Conservation (phyloP, 2,113 vertebrate genomes). For the Rousettus leschenaultii region DNA sequence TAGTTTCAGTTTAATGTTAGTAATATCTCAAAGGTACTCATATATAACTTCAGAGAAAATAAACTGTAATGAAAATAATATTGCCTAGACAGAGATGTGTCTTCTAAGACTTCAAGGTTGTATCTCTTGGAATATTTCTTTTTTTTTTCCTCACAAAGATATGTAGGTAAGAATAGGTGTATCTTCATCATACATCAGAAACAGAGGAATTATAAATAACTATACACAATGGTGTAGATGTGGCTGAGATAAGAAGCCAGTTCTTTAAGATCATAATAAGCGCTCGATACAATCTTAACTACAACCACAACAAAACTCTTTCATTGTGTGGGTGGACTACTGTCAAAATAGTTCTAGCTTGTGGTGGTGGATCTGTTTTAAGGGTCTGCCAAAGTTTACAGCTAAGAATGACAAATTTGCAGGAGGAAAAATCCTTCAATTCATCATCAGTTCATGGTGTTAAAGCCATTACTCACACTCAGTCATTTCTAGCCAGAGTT, state of each 20-base stretch:
- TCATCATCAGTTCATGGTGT: neutral
- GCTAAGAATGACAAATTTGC: conserved; percentile 57
- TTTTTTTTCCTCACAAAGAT: neutral
- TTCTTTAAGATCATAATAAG: neutral
- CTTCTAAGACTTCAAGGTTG: neutral
- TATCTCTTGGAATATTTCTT: neutral
- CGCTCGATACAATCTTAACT: neutral
- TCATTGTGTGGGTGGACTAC: neutral
- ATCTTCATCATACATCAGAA: neutral
- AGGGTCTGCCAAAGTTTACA: conserved; percentile 31
- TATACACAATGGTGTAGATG: neutral
- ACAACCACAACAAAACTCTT: neutral
- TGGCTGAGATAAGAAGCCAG: neutral
- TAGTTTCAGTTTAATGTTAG: neutral
- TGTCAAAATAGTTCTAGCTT: neutral
- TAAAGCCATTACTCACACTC: conserved; percentile 37
- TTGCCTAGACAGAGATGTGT: neutral
- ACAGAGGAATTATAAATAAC: neutral
- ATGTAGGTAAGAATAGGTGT: neutral
- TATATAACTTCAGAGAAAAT: neutral
- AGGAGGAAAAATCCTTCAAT: conserved; percentile 48
- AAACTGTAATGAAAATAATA: neutral
- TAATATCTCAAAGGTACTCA: neutral
- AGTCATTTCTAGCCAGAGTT: conserved; percentile 38
- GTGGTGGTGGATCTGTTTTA: conserved; percentile 8